Base-by-base conservation (phyloP, 37 sponge, comb jelly and placozoan genomes). In the Aphrocallistes beatrix region DNA sequence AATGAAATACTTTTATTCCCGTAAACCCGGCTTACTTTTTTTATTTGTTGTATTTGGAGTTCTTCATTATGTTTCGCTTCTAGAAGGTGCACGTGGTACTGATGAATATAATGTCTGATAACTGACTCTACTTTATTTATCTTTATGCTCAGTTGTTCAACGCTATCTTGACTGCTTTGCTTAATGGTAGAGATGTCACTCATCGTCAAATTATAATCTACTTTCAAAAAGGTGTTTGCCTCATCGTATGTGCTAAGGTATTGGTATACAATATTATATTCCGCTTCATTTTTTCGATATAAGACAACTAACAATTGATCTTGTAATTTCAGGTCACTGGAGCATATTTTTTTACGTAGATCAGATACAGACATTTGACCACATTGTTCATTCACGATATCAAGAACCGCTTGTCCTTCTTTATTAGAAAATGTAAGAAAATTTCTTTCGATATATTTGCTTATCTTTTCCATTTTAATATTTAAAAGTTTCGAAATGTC, bases 141-240 rank as follows among this genome's bases (percentile, higher is more conserved):
- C n/a, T 60, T 60, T 21, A 60, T 60, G 75, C 75, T 60, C 3
- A 60, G 75, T 60, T 60, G 32, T 60, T 60, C 75, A 6, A 60
- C n/a, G 34, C n/a, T 28, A 3, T 60, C 34, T 3, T 8, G 3
- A 60, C 75, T 28, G 34, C 34, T 32, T 60, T 60, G 75, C 8
- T 60, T 60, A 28, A 60, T 60, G n/a, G 6, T 3, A 28, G 21
- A 13, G n/a, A 60, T 60, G n/a, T 60, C 75, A 32, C n/a, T 30
- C 10, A 28, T 60, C n/a, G 75, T 60, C 21, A 60, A 60, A 3
- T 60, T 60, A 3, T 8, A 25, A 60, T 60, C 75, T 19, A 60
- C 25, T 28, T 60, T 28, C 6, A 19, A 60, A 30, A 60, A 60
- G 34, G 25, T 25, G 6, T 60, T 60, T 6, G 75, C 10, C n/a